Evolutionary conservation across 2,888 invertebrate species (phyloP).

Genomic region (Amphipoea oculea): DNA sequence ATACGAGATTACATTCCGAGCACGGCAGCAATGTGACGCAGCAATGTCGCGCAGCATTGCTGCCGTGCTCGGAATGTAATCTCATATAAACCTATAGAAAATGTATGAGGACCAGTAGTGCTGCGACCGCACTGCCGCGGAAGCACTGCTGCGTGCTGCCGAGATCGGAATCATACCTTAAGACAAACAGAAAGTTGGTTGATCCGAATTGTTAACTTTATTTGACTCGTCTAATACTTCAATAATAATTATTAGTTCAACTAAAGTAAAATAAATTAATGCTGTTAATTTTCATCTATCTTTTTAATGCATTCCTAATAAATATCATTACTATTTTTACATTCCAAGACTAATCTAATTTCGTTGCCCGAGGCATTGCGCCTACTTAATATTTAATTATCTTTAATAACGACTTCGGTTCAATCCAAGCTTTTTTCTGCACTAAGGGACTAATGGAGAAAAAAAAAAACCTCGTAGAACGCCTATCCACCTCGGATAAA

Average conservation of each 20-base stretch:
- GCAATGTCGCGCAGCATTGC: no score
- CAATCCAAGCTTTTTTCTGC: background rate
- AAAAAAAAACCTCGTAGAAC: no score
- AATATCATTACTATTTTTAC: background rate
- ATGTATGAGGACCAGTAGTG: no score
- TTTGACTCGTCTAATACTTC: background rate
- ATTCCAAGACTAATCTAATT: slow-evolving; percentile 18
- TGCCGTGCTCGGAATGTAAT: no score
- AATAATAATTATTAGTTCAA: background rate
- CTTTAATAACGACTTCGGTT: background rate
- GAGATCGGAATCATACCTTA: no score
- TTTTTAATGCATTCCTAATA: slow-evolving; percentile 10
- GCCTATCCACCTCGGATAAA: background rate
- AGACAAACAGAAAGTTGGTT: no score
- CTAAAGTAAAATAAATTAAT: background rate
- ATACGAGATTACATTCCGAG: no score
- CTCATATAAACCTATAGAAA: no score
- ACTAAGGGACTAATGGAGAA: background rate
- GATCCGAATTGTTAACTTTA: background rate
- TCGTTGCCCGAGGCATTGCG: background rate
- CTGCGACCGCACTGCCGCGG: no score
- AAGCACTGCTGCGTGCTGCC: no score
- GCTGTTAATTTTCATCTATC: background rate
- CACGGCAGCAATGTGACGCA: no score
- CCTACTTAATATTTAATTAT: background rate